Base-by-base conservation (phyloP, 2,797 vertebrate genomes). In the Molossus molossus region DNA sequence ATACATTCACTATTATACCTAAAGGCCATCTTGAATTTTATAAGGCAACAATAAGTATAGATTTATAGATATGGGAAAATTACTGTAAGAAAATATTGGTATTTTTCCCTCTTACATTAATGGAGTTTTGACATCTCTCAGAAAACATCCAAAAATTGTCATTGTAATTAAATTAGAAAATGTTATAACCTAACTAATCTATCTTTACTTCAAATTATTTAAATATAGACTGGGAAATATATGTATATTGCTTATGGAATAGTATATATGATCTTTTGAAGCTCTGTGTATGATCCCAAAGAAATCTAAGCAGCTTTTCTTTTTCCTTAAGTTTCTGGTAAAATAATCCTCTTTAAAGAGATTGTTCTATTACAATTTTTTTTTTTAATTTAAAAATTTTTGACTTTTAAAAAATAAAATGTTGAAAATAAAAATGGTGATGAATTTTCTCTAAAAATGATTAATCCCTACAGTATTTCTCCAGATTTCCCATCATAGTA, bases 291-390 rank as follows among this genome's bases (percentile, higher is more conserved):
- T 83, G 18, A 13, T 69, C 50, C 0, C 70, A 81, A 95, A 67
- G 37, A 80, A 87, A 69, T 87, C 64, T 40, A 97, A 96, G 73
- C 48, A 97, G 90, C 25, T 45, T 97, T 94, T 90, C 40, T 62
- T 90, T 67, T 93, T 92, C 79, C 60, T 90, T 75, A 83, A 83
- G 5, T 93, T 96, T 97, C 81, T 97, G 84, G 33, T 62, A 93
- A 94, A 21, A 53, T 29, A 76, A 72, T 84, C 53, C 10, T 62
- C 40, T 83, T 96, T 69, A 83, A 72, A 77, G 15, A 62, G 10
- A 72, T 10, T 79, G 18, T 81, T 95, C 21, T 82, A 76, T 70
- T 81, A 89, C 0, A 77, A 70, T 88, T 87, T 60, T 70, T 8
- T 50, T 5, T 29, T 5, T 29, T 50, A 65, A 75, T 79, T 40